These are phyloP conservation scores for Eremobia ochroleuca DNA, from an alignment of 2,888 invertebrate genomes.

Conservation along the genomic window DNA sequence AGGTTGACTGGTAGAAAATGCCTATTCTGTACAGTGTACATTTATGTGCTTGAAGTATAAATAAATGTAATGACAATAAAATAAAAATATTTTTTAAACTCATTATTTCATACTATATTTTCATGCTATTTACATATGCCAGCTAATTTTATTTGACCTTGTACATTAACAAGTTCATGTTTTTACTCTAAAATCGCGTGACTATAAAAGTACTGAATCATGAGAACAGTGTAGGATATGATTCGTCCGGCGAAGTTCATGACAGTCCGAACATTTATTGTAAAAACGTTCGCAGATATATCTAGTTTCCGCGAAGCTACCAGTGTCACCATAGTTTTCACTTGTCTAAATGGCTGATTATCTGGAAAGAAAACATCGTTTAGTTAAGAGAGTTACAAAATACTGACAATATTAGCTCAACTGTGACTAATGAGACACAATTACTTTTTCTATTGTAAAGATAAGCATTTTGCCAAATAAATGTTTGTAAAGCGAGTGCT, in stretches of 20 bases:
- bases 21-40: too few species aligned
- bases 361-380: slow-evolving; percentile 68
- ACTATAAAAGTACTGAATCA: slow-evolving; percentile 82
- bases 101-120: too few species aligned
- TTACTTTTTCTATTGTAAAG: too few species aligned
- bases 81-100: too few species aligned
- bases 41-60: too few species aligned
- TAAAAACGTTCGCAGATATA: slow-evolving; percentile 76
- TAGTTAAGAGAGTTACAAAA: not conserved
- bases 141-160: not conserved
- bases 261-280: slow-evolving; percentile 73
- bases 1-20: too few species aligned
- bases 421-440: too few species aligned
- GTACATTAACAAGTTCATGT: too few species aligned
- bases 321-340: slow-evolving; percentile 77
- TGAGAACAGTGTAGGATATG: slow-evolving; percentile 78
- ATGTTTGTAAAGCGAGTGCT: not conserved
- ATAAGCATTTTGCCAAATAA: not conserved
- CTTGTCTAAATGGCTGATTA: slow-evolving; percentile 72
- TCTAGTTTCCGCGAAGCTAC: slow-evolving; percentile 75
- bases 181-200: slow-evolving; percentile 60
- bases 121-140: too few species aligned
- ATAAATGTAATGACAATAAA: too few species aligned
- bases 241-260: slow-evolving; percentile 76
- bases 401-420: not conserved